These are phyloP conservation scores for Vannuccia rotundouncinata DNA, from an alignment of 2,888 invertebrate species.

Conservation along the genomic window DNA sequence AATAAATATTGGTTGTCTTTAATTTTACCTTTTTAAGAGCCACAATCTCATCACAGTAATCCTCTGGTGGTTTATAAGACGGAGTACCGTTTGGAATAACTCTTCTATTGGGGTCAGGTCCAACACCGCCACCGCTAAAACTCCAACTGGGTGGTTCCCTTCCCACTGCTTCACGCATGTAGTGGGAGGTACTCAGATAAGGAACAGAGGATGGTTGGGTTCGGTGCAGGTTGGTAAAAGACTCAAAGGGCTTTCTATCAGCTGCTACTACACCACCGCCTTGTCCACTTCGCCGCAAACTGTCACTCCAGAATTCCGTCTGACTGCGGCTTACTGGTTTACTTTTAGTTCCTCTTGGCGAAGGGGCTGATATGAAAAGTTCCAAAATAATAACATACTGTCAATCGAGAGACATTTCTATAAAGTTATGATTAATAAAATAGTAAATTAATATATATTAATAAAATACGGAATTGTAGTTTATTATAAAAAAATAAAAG, in stretches of 20 bases:
- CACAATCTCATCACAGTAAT: slow-evolving; percentile 55
- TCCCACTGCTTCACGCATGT: slow-evolving; percentile 49
- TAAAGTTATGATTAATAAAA: no score
- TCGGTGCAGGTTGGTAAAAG: not conserved
- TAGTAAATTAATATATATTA: no score
- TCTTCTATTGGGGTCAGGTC: not conserved
- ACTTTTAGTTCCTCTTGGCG: no score
- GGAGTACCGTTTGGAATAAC: slow-evolving; percentile 45
- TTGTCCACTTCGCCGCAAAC: not conserved
- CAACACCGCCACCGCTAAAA: not conserved
- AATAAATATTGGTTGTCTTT: no score
- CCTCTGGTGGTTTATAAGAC: slow-evolving; percentile 53
- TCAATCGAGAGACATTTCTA: no score
- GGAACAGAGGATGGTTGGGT: slow-evolving; percentile 35
- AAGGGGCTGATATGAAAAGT: no score
- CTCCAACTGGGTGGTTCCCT: slow-evolving; percentile 44
- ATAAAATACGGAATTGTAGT: no score
- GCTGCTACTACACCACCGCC: not conserved
- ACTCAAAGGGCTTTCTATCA: not conserved
- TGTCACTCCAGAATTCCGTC: not conserved
- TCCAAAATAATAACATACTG: no score
- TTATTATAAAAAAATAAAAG: no score
- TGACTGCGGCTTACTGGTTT: not conserved
- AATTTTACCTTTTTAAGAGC: slow-evolving; percentile 53
- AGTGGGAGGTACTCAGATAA: slow-evolving; percentile 50